Evolutionary conservation across 2,888 invertebrate species (phyloP).

Genomic region (Notodonta ziczac): DNA sequence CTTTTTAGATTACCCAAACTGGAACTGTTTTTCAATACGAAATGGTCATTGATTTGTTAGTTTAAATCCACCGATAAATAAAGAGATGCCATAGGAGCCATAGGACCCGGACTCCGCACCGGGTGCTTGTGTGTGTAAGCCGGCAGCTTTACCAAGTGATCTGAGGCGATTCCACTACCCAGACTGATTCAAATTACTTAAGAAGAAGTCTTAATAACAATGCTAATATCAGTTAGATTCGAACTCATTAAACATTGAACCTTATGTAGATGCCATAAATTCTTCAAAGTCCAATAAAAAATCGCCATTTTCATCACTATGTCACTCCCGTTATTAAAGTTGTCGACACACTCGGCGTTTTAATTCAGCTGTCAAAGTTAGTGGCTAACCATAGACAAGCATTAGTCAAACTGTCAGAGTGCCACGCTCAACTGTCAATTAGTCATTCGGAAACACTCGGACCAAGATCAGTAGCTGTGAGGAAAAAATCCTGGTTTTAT

Average conservation of each 20-base stretch:
- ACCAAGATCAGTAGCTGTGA: conserved; percentile 64
- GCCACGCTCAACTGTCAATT: conserved; percentile 72
- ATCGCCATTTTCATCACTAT: conserved; percentile 5
- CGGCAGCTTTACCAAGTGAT: too few species aligned
- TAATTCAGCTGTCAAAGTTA: conserved; percentile 64
- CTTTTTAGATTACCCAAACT: too few species aligned
- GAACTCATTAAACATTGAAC: not conserved
- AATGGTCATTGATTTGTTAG: too few species aligned
- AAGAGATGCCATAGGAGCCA: too few species aligned
- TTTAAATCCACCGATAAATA: too few species aligned
- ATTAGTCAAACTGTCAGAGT: conserved; percentile 81
- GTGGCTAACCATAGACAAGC: conserved; percentile 64
- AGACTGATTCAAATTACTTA: too few species aligned
- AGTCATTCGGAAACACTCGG: conserved; percentile 58
- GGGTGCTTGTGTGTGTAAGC: too few species aligned
- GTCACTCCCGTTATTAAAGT: conserved; percentile 10
- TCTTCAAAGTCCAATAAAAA: conserved; percentile 1
- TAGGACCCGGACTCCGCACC: too few species aligned
- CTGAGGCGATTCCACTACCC: too few species aligned
- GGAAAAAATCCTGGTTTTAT: conserved; percentile 29
- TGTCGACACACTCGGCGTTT: conserved; percentile 62
- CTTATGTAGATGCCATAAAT: not conserved
- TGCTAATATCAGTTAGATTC: not conserved
- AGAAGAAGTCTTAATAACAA: too few species aligned
- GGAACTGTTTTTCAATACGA: too few species aligned